These are phyloP conservation scores for Amblyopsis hoosieri DNA, from an alignment of 2,797 vertebrate species.

Conservation along the genomic window DNA sequence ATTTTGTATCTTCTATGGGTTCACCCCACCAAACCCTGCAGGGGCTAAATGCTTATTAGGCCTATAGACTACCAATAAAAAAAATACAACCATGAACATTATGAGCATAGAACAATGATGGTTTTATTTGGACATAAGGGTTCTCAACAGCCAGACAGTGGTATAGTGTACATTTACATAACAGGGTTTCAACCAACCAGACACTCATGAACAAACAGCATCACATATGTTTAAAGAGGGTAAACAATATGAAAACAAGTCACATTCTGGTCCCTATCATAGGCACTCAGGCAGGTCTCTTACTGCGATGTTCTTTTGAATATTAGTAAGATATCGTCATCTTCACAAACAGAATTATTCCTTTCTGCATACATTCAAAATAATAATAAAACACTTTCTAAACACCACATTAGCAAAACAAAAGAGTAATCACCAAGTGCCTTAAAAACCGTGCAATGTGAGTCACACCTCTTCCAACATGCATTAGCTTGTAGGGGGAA, in stretches of 20 bases:
- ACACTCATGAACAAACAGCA: conserved; percentile 85
- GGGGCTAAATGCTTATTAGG: background rate
- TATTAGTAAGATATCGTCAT: conserved; percentile 47
- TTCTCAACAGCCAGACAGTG: conserved; percentile 89
- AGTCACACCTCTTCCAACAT: conserved; percentile 52
- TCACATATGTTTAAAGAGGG: conserved; percentile 78
- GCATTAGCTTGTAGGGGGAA: conserved; percentile 41
- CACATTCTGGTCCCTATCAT: conserved; percentile 55
- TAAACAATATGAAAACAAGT: conserved; percentile 74
- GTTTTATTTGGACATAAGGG: conserved; percentile 88
- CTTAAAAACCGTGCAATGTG: conserved; percentile 56
- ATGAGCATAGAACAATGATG: conserved; percentile 75
- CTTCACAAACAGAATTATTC: conserved; percentile 69
- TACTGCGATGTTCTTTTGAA: conserved; percentile 55
- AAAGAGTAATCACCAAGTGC: conserved; percentile 64
- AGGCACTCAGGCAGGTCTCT: conserved; percentile 63
- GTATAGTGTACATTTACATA: conserved; percentile 82
- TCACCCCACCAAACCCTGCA: too few species aligned
- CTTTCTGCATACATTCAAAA: conserved; percentile 65
- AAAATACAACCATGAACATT: background rate
- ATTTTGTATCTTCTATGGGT: too few species aligned
- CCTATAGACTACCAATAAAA: background rate
- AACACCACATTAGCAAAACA: conserved; percentile 62
- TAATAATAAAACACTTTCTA: conserved; percentile 39
- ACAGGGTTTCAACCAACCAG: conserved; percentile 87